Percentiles rank a stretch among this genome's conserved stretches.
These are phyloP conservation scores for Drosophila neocordata DNA, from an alignment of 1,140 invertebrate species.

Conservation along the genomic window DNA sequence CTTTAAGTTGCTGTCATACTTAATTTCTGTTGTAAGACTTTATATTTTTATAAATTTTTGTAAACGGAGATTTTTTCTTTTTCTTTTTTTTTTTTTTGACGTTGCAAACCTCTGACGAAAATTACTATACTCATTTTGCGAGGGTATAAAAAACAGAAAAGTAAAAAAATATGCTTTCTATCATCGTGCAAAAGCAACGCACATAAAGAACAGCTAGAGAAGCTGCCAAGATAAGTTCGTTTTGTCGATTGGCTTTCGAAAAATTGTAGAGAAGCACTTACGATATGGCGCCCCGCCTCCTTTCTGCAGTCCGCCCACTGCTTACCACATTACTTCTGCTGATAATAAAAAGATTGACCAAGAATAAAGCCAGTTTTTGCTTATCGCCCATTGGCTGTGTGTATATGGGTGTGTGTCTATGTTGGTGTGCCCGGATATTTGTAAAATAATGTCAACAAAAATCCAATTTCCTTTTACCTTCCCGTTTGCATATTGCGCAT, in stretches of 20 bases:
- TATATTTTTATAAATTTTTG: no score
- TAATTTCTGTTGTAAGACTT: no score
- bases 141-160: not conserved
- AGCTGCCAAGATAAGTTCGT: conserved; percentile 11
- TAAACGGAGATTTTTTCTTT: no score
- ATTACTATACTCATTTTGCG: no score
- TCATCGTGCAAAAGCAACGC: conserved; percentile 7
- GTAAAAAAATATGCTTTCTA: conserved; percentile 5
- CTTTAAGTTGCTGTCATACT: no score
- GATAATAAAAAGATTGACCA: conserved; percentile 16
- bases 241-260: conserved; percentile 12
- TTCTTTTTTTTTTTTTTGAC: no score
- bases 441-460: conserved; percentile 80
- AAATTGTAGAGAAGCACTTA: conserved; percentile 14
- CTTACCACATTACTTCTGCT: not conserved
- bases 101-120: no score
- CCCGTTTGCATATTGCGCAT: conserved; percentile 65
- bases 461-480: conserved; percentile 80
- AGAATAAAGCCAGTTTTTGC: not conserved
- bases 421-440: conserved; percentile 64
- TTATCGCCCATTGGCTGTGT: conserved; percentile 22
- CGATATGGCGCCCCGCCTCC: not conserved
- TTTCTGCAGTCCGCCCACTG: not conserved
- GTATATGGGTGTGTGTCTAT: conserved; percentile 30
- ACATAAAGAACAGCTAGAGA: not conserved